Conservation (phyloP, 2,797 vertebrate species). For the Cyclura pinguis region DNA sequence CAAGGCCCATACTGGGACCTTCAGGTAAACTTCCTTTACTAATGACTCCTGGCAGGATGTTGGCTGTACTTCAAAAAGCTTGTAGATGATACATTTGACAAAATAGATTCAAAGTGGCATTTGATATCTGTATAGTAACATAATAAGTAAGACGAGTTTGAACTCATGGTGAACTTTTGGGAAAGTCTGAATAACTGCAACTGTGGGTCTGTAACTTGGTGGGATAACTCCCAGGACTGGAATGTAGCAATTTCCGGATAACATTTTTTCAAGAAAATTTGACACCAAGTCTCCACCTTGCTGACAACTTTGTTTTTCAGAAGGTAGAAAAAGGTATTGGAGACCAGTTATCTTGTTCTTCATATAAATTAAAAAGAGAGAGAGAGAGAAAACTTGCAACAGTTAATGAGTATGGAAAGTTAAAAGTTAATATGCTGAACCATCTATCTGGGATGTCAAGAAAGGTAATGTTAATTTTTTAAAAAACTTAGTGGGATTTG, state of each 20-base stretch:
- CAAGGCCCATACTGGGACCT: background rate
- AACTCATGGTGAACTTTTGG: background rate
- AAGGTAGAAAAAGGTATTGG: background rate
- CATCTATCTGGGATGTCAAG: background rate
- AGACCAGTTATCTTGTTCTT: background rate
- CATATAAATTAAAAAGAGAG: no score
- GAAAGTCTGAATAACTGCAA: background rate
- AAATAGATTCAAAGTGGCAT: background rate
- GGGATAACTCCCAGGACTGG: background rate
- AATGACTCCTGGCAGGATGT: background rate
- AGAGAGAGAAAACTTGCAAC: no score
- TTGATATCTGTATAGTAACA: background rate
- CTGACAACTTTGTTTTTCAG: background rate
- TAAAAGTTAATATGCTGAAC: background rate
- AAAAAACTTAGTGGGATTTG: background rate
- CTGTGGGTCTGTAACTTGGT: background rate
- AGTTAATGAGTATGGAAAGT: background rate
- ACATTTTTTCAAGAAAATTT: background rate
- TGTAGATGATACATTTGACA: background rate
- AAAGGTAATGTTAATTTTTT: no score
- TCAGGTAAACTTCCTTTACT: background rate
- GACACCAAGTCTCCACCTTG: background rate
- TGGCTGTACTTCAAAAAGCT: background rate
- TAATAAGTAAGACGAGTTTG: background rate
- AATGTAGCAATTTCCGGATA: slow-evolving; percentile 6